These are phyloP conservation scores for Carpatolechia fugitivella DNA, from an alignment of 2,888 invertebrate species.

Conservation along the genomic window DNA sequence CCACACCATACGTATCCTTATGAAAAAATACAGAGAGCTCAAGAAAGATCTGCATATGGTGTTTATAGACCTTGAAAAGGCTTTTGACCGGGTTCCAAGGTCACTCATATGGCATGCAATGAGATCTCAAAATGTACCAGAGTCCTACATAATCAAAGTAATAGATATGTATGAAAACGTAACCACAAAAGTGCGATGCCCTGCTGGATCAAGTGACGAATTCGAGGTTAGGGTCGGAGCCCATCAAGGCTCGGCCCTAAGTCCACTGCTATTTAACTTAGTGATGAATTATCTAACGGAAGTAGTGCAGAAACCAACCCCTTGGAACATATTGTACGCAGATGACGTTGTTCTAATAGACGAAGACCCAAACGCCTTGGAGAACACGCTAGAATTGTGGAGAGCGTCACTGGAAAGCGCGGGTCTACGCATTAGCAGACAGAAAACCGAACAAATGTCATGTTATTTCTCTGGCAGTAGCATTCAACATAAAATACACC, in stretches of 20 bases:
- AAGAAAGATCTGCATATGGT: too few relatives aligned
- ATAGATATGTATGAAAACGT: conserved; percentile 3
- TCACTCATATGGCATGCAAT: background rate
- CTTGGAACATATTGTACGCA: background rate
- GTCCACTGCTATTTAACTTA: background rate
- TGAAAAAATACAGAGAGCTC: too few relatives aligned
- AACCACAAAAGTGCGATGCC: background rate
- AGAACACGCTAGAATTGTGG: too few relatives aligned
- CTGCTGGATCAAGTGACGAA: background rate
- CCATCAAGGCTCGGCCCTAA: too few relatives aligned
- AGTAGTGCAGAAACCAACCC: background rate
- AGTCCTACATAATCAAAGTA: background rate
- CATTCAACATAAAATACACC: background rate
- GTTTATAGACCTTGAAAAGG: too few relatives aligned
- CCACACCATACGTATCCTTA: background rate
- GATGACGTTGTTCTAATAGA: conserved; percentile 2
- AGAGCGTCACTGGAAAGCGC: background rate
- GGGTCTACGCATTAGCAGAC: background rate
- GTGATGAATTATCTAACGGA: background rate
- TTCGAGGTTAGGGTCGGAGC: conserved; percentile 6
- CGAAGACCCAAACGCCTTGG: too few relatives aligned
- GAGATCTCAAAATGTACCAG: conserved; percentile 7
- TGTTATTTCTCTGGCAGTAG: background rate
- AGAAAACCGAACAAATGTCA: background rate
- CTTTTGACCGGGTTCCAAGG: too few relatives aligned